A percentile compares a stretch with the other conserved stretches of the same genome.
These are phyloP conservation scores for Mus caroli DNA, from an alignment of 2,797 vertebrate genomes.

Conservation along the genomic window DNA sequence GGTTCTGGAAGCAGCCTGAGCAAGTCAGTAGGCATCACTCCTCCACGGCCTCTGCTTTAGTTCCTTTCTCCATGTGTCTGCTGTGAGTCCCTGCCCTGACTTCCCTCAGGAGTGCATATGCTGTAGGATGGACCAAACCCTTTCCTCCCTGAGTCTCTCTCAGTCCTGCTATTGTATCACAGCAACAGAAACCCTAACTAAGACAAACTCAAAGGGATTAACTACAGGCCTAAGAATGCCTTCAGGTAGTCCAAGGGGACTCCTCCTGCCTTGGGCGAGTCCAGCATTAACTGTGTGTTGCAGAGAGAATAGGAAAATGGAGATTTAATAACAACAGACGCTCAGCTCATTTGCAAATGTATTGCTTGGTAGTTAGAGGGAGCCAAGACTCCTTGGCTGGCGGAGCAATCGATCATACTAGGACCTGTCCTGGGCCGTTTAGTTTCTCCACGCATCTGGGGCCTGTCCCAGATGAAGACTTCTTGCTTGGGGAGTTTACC, in stretches of 20 bases:
- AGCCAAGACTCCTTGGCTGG: slow-evolving; percentile 63
- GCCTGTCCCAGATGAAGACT: slow-evolving; percentile 29
- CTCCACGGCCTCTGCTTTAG: background rate
- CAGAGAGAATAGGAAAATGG: slow-evolving; percentile 57
- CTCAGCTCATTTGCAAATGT: slow-evolving; percentile 70
- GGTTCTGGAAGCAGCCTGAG: background rate
- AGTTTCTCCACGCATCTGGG: slow-evolving; percentile 7
- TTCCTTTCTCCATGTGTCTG: no score
- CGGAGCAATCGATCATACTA: slow-evolving; percentile 52
- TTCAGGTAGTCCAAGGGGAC: background rate
- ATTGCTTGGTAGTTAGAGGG: slow-evolving; percentile 70
- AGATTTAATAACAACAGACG: slow-evolving; percentile 71
- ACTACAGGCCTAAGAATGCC: background rate
- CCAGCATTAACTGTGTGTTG: slow-evolving; percentile 29
- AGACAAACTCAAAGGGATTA: background rate
- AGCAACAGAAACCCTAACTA: background rate
- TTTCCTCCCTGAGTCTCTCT: background rate
- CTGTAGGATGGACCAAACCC: background rate
- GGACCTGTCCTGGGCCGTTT: background rate
- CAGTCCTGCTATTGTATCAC: background rate
- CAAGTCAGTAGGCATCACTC: background rate
- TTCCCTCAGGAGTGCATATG: background rate
- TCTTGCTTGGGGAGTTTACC: slow-evolving; percentile 56
- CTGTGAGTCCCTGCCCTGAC: background rate
- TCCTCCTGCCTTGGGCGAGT: background rate